Evolutionary conservation across 2,113 vertebrate genomes (phyloP).

Genomic region (Corythoichthys intestinalis): DNA sequence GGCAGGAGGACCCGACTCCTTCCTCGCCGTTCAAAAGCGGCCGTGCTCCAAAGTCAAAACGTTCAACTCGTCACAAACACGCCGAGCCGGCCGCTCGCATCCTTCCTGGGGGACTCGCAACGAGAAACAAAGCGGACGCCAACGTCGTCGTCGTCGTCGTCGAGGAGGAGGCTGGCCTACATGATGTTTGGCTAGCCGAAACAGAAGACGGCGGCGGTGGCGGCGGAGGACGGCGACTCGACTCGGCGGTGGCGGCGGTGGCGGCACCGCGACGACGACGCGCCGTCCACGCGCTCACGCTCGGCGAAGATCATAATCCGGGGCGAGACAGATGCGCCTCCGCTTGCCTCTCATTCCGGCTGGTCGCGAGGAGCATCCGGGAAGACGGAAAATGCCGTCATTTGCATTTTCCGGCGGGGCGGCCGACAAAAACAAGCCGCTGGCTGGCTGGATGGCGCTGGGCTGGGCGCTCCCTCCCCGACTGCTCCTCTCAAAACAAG

Average conservation of each 20-base stretch:
- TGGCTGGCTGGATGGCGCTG: not conserved
- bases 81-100: not conserved
- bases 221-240: slow-evolving; percentile 34
- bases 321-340: no score
- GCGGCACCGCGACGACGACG: slow-evolving; percentile 46
- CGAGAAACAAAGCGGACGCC: not conserved
- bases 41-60: not conserved
- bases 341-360: no score
- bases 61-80: not conserved
- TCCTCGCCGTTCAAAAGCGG: no score
- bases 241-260: slow-evolving; percentile 48
- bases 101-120: not conserved
- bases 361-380: no score
- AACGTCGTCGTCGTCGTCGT: not conserved
- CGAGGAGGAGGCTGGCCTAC: slow-evolving; percentile 30
- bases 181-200: slow-evolving; percentile 62
- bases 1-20: slow-evolving; percentile 6
- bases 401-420: slow-evolving; percentile 45
- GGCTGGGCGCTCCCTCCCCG: no score
- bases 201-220: slow-evolving; percentile 57
- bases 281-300: slow-evolving; percentile 60
- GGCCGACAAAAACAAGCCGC: slow-evolving; percentile 14
- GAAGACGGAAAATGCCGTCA: slow-evolving; percentile 23
- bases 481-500: no score
- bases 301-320: slow-evolving; percentile 64